A percentile compares a stretch with the other conserved stretches of the same genome.
These are phyloP conservation scores for Diabrotica balteata DNA, from an alignment of 2,888 invertebrate species.

Conservation along the genomic window DNA sequence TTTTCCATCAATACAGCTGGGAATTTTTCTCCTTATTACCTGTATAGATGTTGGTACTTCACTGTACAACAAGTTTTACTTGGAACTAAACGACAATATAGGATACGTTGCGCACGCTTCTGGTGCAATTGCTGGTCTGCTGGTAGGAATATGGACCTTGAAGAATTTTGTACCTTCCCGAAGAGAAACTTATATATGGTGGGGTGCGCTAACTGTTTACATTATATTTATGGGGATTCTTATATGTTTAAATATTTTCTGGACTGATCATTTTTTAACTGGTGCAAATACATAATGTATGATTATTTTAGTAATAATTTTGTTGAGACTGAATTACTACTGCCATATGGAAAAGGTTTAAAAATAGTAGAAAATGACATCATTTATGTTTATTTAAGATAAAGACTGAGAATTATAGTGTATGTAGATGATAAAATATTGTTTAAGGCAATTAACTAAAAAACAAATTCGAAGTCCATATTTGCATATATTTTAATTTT, in stretches of 20 bases:
- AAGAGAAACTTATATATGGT: slow-evolving; percentile 70
- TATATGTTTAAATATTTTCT: slow-evolving; percentile 44
- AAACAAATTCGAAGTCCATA: too few relatives aligned
- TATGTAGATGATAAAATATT: too few relatives aligned
- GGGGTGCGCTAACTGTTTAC: slow-evolving; percentile 76
- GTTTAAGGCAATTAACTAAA: too few relatives aligned
- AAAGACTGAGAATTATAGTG: too few relatives aligned
- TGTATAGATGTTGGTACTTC: slow-evolving; percentile 87
- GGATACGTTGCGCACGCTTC: slow-evolving; percentile 93
- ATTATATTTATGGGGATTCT: slow-evolving; percentile 71
- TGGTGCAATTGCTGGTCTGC: slow-evolving; percentile 82
- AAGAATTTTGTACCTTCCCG: slow-evolving; percentile 67
- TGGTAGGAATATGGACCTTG: slow-evolving; percentile 71
- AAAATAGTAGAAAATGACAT: too few relatives aligned
- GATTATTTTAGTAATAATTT: slow-evolving; percentile 52
- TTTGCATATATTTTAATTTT: too few relatives aligned
- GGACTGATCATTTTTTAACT: slow-evolving; percentile 36
- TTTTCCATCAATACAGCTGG: slow-evolving; percentile 82
- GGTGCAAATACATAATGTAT: too few relatives aligned
- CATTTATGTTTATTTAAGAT: too few relatives aligned
- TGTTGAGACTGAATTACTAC: neutral
- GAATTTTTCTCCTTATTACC: slow-evolving; percentile 81
- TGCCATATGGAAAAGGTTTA: too few relatives aligned
- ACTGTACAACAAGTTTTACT: slow-evolving; percentile 82
- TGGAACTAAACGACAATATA: slow-evolving; percentile 73